phyloP scores from a whole-genome alignment of 2,113 vertebrate species.

The Xiphias gladius region DNA sequence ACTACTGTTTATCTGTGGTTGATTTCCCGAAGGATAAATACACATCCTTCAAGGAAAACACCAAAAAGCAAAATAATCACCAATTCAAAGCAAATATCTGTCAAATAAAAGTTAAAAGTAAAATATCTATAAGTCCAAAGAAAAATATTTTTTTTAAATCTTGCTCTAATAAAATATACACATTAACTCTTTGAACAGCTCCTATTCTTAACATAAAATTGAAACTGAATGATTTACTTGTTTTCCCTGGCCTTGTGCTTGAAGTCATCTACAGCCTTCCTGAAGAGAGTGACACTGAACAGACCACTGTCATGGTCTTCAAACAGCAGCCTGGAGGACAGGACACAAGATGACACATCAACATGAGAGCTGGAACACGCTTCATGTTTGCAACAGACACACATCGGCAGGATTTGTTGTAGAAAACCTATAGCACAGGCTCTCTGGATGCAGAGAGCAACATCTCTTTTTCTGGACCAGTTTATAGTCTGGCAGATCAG shows the following conservation, averaged over 20 bases:
- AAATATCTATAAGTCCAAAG: neutral
- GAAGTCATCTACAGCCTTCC: slow-evolving; percentile 97
- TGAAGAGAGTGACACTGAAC: slow-evolving; percentile 96
- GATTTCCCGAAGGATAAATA: slow-evolving; percentile 4
- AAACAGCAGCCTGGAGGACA: slow-evolving; percentile 88
- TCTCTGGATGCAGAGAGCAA: too few species aligned
- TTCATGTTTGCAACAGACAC: neutral
- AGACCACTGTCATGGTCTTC: slow-evolving; percentile 97
- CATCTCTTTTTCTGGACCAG: too few species aligned
- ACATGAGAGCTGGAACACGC: neutral
- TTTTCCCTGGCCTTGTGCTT: slow-evolving; percentile 97
- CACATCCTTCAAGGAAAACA: slow-evolving; percentile 13
- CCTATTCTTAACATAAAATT: neutral
- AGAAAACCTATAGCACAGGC: neutral
- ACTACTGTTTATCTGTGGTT: neutral
- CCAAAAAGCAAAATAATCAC: neutral
- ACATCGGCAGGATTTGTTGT: neutral
- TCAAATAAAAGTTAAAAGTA: neutral
- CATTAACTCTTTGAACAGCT: neutral
- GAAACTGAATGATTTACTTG: slow-evolving; percentile 86
- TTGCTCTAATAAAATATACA: neutral
- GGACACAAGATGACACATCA: neutral
- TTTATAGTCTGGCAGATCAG: too few species aligned
- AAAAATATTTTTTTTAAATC: neutral
- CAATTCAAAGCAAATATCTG: neutral